phyloP scores from a whole-genome alignment of 2,113 vertebrate species.

The Halcyon malimbica region DNA sequence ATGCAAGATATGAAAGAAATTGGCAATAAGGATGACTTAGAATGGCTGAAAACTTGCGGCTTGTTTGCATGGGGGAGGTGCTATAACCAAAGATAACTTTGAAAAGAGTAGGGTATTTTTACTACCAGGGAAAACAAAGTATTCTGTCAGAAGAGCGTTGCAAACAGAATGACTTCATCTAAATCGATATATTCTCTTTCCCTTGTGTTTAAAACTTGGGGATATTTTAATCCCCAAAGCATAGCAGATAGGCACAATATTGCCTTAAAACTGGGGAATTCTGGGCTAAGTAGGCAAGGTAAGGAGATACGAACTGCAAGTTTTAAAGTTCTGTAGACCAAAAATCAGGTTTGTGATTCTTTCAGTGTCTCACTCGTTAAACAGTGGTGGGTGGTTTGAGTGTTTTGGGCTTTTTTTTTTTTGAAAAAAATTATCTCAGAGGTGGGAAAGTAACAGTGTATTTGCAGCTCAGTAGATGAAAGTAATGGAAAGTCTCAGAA shows the following conservation, averaged over 20 bases:
- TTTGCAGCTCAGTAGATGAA: background rate
- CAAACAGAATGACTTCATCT: background rate
- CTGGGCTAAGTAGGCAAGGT: background rate
- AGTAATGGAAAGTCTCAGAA: background rate
- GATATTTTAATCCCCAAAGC: background rate
- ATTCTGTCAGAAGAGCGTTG: background rate
- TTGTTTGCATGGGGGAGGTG: background rate
- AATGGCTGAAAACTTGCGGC: background rate
- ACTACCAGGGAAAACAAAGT: background rate
- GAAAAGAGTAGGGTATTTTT: background rate
- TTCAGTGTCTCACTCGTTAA: background rate
- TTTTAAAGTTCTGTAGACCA: background rate
- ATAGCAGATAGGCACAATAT: background rate
- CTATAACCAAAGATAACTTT: background rate
- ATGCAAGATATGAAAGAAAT: background rate
- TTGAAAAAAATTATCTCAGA: rapidly evolving
- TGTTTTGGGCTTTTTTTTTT: background rate
- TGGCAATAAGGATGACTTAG: background rate
- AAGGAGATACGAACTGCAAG: background rate
- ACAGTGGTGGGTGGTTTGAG: background rate
- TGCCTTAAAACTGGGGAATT: background rate
- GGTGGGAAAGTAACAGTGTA: background rate
- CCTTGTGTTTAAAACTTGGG: background rate
- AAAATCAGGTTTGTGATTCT: background rate
- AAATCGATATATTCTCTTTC: background rate